Percentiles rank a stretch among this genome's conserved stretches.
Evolutionary conservation across 2,888 invertebrate species (phyloP).

Genomic region (Andrena minutula): DNA sequence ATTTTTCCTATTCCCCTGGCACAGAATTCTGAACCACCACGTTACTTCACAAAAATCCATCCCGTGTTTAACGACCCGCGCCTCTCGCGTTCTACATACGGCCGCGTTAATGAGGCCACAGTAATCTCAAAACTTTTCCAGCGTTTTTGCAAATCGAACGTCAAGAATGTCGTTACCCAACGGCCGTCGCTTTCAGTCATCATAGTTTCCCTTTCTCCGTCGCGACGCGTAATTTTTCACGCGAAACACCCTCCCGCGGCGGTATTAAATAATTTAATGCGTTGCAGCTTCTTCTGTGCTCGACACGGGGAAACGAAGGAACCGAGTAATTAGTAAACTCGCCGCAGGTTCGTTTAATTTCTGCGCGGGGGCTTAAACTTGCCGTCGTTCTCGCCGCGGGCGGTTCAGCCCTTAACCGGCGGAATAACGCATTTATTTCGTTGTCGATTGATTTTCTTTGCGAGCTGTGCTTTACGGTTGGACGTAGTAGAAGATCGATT

Average conservation of each 20-base stretch:
- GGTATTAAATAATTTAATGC: conserved; percentile 48
- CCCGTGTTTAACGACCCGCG: conserved; percentile 50
- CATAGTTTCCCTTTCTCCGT: not conserved
- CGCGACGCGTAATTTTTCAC: conserved; percentile 22
- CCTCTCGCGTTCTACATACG: conserved; percentile 10
- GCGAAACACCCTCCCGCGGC: not conserved
- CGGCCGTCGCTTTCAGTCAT: conserved; percentile 29
- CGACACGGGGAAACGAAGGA: conserved; percentile 4
- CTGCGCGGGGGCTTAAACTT: conserved; percentile 19
- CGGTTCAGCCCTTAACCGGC: not conserved
- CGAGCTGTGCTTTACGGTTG: not conserved
- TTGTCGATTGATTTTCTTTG: conserved; percentile 9
- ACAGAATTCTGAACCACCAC: conserved; percentile 45
- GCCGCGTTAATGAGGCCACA: conserved; percentile 44
- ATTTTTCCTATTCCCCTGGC: conserved; percentile 47
- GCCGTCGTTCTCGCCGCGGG: not conserved
- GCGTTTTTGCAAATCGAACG: conserved; percentile 51
- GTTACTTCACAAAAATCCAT: conserved; percentile 47
- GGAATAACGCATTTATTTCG: conserved; percentile 2
- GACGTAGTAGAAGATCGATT: too few species aligned
- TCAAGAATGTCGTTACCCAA: conserved; percentile 49
- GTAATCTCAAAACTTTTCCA: conserved; percentile 28
- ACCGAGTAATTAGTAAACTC: conserved; percentile 56
- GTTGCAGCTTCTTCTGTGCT: conserved; percentile 23
- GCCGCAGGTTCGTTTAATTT: conserved; percentile 35